Conservation (phyloP, 2,113 vertebrate species). For the Proteles cristata region DNA sequence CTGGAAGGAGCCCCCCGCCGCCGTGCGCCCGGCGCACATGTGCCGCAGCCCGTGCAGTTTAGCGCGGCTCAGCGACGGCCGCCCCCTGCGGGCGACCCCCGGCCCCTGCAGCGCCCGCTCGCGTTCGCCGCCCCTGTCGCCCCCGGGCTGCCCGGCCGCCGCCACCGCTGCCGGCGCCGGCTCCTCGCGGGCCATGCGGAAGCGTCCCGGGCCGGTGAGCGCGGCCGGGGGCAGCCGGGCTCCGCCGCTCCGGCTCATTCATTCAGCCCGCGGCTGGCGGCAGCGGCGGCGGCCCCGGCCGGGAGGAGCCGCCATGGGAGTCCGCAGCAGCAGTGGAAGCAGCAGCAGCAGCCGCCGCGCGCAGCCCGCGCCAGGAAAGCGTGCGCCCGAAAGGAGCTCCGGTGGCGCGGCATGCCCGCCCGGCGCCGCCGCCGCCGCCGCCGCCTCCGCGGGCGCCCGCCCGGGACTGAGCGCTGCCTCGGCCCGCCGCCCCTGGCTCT, state of each 20-base stretch:
- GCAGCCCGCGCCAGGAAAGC: constrained; percentile 77
- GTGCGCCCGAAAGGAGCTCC: constrained; percentile 78
- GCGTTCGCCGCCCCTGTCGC: constrained; percentile 66
- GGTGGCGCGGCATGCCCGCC: constrained; percentile 81
- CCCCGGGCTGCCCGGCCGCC: constrained; percentile 79
- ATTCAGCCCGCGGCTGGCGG: constrained; percentile 80
- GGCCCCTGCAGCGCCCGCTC: constrained; percentile 74
- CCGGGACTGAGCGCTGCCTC: constrained; percentile 66
- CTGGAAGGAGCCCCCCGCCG: constrained; percentile 86
- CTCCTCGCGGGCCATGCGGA: constrained; percentile 81
- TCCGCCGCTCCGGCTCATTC: constrained; percentile 79
- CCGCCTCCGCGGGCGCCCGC: constrained; percentile 73
- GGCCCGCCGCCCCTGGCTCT: constrained; percentile 49
- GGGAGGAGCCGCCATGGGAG: constrained; percentile 80
- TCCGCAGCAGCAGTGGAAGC: constrained; percentile 73
- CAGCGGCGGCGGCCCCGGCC: constrained; percentile 73
- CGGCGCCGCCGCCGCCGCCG: constrained; percentile 68
- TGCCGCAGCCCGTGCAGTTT: constrained; percentile 94
- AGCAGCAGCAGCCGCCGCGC: constrained; percentile 58
- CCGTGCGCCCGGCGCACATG: constrained; percentile 88
- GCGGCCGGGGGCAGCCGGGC: constrained; percentile 78
- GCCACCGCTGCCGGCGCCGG: constrained; percentile 72
- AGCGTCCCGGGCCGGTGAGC: constrained; percentile 77
- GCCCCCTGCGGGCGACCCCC: constrained; percentile 77
- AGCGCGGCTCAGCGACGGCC: constrained; percentile 88